A percentile compares a stretch with the other conserved stretches of the same genome.
Conservation (phyloP, 2,113 vertebrate species). For the Semnornis frantzii region DNA sequence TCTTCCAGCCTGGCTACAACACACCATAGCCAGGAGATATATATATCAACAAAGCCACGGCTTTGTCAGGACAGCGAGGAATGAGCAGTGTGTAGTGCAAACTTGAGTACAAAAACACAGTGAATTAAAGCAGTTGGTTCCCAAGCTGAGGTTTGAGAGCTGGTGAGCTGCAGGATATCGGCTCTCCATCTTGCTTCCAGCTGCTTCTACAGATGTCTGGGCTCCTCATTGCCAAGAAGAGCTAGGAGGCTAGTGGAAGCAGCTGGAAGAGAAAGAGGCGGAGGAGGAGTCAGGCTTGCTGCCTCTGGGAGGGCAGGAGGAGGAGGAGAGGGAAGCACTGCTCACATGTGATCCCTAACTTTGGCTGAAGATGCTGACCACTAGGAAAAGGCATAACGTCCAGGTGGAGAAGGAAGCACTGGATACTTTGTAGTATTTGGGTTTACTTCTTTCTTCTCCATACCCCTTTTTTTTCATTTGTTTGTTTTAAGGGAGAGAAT, state of each 20-base stretch:
- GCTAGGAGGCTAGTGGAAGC: conserved; percentile 56
- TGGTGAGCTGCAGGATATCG: conserved; percentile 57
- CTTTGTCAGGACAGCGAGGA: background rate
- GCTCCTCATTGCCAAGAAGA: conserved; percentile 60
- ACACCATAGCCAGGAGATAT: background rate
- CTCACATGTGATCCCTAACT: background rate
- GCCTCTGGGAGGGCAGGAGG: background rate
- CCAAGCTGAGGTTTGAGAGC: conserved; percentile 53
- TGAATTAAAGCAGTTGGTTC: conserved; percentile 50
- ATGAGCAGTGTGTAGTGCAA: background rate
- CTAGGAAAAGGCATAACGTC: background rate
- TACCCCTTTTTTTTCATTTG: background rate
- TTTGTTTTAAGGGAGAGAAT: background rate
- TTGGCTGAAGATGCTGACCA: background rate
- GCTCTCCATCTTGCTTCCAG: conserved; percentile 68
- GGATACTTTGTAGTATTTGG: background rate
- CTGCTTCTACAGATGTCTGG: conserved; percentile 70
- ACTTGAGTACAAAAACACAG: background rate
- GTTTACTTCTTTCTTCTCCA: background rate
- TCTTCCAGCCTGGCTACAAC: background rate
- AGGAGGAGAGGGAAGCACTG: conserved; percentile 22
- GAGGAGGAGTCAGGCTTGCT: conserved; percentile 36
- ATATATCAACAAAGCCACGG: background rate
- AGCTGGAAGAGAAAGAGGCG: conserved; percentile 47
- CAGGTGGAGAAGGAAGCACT: background rate